Base-by-base conservation (phyloP, 2,888 invertebrate species). In the Exocentrus adspersus region DNA sequence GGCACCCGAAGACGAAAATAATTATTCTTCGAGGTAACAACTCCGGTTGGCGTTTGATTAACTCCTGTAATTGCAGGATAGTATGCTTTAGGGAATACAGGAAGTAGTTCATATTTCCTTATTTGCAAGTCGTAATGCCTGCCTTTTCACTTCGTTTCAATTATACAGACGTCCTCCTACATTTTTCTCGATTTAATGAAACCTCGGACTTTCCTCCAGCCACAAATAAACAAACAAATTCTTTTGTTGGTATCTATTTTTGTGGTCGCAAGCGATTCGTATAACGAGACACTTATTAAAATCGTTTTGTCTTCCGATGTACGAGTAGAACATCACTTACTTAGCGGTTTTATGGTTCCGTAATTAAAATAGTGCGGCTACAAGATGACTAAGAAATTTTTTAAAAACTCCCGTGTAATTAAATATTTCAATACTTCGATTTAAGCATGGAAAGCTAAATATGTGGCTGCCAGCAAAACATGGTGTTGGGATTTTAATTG, bases 381-480 rank as follows among this genome's bases (percentile, higher is more conserved):
- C 5, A 37, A 37, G 37, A 37, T 37, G 37, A 37, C 37, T 37
- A n/a, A 14, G 14, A 37, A 37, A n/a, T 37, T 37, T 37, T 37
- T 30, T n/a, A n/a, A 1, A 37, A 37, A 37, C 10, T 12, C 37
- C 37, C 37, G 14, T 37, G 10, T 37, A 37, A 37, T 37, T 37
- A 37, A n/a, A 37, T 37, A 14, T 12, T 37, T 10, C 37, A 37
- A 37, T 37, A 37, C n/a, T 21, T 21, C 46, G 46, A 46, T 46
- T 46, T 46, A 46, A 46, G 21, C 46, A 46, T 46, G 46, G 21
- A 20, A 42, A 46, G 17, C 21, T 21, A 46, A 46, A 21, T 21
- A 12, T 46, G 10, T 21, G 19, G 46, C 17, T 21, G 20, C 12
- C n/a, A 46, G 21, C 21, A 46, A 46, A 46, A 10, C 46, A 46